Evolutionary conservation across 2,888 invertebrate genomes (phyloP).

Genomic region (Amorpha juglandis): DNA sequence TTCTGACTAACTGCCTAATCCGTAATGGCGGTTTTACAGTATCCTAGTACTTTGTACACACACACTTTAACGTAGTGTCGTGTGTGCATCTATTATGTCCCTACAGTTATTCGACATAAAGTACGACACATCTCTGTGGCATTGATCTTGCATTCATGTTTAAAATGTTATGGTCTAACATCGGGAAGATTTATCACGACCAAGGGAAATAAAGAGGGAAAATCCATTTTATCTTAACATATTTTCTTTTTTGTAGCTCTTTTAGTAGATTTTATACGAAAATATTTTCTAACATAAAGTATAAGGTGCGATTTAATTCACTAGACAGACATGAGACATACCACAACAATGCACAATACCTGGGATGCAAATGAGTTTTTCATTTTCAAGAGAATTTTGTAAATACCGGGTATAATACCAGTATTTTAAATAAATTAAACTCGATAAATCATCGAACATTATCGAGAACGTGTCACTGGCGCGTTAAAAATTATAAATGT

Average conservation of each 20-base stretch:
- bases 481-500: neutral
- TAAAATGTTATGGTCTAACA: conserved; percentile 12
- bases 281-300: neutral
- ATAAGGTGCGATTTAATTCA: too few species aligned
- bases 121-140: conserved; percentile 3
- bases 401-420: neutral
- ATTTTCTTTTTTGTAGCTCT: neutral
- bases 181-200: conserved; percentile 4
- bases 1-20: too few species aligned
- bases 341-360: too few species aligned
- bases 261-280: neutral
- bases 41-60: too few species aligned
- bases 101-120: neutral
- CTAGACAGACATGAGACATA: too few species aligned
- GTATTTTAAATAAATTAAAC: conserved; percentile 1
- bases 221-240: conserved; percentile 1
- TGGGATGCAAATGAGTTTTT: too few species aligned
- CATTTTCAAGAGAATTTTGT: too few species aligned
- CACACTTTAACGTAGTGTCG: too few species aligned
- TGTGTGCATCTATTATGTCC: too few species aligned
- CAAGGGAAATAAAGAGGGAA: neutral
- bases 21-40: too few species aligned
- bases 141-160: conserved; percentile 19
- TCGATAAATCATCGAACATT: conserved; percentile 18
- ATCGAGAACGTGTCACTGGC: conserved; percentile 10